A percentile compares a stretch with the other conserved stretches of the same genome.
Conservation (phyloP, 2,797 vertebrate genomes). For the Eidolon dupreanum region DNA sequence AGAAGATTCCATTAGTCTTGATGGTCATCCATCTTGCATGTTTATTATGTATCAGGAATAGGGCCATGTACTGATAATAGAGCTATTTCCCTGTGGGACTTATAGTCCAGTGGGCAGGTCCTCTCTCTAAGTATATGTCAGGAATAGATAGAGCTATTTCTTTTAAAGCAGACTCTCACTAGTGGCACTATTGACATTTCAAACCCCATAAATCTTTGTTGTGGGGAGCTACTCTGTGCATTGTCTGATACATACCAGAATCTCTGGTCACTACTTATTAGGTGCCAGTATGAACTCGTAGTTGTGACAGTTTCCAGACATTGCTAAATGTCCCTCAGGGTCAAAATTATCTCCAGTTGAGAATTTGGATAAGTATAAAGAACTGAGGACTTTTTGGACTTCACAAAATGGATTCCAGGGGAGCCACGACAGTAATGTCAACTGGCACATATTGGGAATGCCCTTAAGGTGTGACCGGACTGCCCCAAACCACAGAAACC, state of each 20-base stretch:
- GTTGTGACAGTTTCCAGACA: background rate
- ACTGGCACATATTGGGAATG: too few species aligned
- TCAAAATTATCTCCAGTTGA: background rate
- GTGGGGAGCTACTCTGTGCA: background rate
- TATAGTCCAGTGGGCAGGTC: background rate
- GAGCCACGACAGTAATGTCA: too few species aligned
- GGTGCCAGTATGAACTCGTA: background rate
- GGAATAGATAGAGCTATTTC: background rate
- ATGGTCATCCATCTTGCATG: background rate
- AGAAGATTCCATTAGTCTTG: background rate
- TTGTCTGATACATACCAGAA: background rate
- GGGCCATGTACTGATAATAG: background rate
- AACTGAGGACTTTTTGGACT: too few species aligned
- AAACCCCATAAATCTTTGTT: background rate
- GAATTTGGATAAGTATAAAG: background rate
- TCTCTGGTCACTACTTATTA: background rate
- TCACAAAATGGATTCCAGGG: too few species aligned
- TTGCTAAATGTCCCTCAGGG: background rate
- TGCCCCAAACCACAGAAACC: too few species aligned
- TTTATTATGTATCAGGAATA: background rate
- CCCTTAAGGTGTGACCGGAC: too few species aligned
- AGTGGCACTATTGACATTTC: background rate
- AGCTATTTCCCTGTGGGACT: background rate
- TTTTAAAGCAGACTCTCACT: background rate
- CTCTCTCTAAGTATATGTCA: background rate